Evolutionary conservation across 2,888 invertebrate species (phyloP).

Genomic region (Plebejus anna): DNA sequence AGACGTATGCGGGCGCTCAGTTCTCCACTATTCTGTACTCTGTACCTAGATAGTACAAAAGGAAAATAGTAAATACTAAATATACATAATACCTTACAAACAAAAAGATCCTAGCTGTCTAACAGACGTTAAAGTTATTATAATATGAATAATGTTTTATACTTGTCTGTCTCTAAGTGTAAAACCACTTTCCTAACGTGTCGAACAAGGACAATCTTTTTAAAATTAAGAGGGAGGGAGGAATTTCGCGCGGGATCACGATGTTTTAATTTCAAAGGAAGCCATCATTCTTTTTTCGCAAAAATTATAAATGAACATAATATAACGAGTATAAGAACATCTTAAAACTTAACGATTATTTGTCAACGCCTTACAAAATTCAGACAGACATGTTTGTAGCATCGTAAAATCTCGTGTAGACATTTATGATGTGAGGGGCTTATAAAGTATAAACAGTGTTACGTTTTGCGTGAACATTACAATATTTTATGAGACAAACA

Average conservation of each 20-base stretch:
- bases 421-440: slow-evolving; percentile 21
- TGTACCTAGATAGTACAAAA: not conserved
- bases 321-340: not conserved
- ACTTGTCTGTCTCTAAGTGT: too few species aligned
- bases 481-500: slow-evolving; percentile 3
- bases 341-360: slow-evolving; percentile 18
- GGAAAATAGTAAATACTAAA: not conserved
- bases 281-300: not conserved
- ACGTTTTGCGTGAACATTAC: slow-evolving; percentile 9
- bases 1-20: not conserved
- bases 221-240: too few species aligned
- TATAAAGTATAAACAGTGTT: slow-evolving; percentile 18
- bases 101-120: too few species aligned
- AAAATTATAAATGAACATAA: not conserved
- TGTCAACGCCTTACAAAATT: slow-evolving; percentile 23
- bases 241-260: not conserved
- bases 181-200: too few species aligned
- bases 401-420: slow-evolving; percentile 10
- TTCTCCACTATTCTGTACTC: not conserved
- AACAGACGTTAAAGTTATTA: too few species aligned
- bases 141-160: too few species aligned
- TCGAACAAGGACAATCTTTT: not conserved
- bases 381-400: slow-evolving; percentile 20
- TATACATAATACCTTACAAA: too few species aligned
- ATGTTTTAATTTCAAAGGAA: not conserved